phyloP scores from a whole-genome alignment of 2,113 vertebrate genomes.

The Naja naja region DNA sequence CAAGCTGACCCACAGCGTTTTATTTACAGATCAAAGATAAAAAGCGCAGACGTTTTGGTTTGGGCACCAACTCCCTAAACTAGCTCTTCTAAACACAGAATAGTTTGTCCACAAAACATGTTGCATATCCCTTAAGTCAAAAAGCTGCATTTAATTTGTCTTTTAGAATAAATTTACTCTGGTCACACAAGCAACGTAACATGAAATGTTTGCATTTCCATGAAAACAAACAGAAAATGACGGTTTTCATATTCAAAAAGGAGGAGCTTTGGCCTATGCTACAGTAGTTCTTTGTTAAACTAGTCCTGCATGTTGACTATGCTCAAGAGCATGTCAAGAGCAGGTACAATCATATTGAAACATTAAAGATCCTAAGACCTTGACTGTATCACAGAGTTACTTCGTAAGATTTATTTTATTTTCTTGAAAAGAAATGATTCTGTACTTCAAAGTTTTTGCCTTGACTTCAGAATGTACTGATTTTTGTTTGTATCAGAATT shows the following conservation, averaged over 20 bases:
- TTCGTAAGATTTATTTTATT: neutral
- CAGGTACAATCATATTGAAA: neutral
- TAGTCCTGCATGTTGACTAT: neutral
- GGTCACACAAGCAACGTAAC: neutral
- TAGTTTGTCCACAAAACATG: neutral
- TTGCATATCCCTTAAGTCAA: neutral
- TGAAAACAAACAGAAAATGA: neutral
- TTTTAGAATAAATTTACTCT: neutral
- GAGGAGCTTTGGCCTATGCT: neutral
- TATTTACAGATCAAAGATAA: neutral
- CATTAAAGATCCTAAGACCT: neutral
- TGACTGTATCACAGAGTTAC: neutral
- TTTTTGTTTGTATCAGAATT: neutral
- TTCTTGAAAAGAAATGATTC: neutral
- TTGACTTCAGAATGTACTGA: neutral
- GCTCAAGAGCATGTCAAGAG: neutral
- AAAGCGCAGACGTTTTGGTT: neutral
- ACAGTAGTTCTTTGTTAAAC: neutral
- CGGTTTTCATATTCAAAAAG: neutral
- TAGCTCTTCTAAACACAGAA: neutral
- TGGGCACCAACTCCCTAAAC: neutral
- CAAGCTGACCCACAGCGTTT: neutral
- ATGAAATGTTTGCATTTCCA: neutral
- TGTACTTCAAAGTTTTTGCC: neutral
- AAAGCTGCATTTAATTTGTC: neutral